Evolutionary conservation across 2,797 vertebrate genomes (phyloP).

Genomic region (Squalus acanthias): DNA sequence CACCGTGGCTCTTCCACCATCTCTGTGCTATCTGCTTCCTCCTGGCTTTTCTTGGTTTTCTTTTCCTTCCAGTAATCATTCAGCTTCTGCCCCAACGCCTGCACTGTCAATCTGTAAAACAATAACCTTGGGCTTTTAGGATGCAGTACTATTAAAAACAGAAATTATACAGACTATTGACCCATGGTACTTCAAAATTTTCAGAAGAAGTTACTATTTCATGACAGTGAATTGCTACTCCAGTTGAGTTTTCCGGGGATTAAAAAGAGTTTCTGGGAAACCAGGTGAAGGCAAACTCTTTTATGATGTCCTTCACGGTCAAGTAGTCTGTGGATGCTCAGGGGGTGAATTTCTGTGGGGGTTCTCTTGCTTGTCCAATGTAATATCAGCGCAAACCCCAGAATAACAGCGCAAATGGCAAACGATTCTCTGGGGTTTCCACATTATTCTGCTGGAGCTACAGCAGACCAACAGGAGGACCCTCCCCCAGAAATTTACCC

Average conservation of each 20-base stretch:
- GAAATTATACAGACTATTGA: neutral
- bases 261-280: neutral
- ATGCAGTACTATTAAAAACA: neutral
- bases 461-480: neutral
- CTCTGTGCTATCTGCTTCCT: slow-evolving; percentile 48
- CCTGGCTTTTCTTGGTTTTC: slow-evolving; percentile 58
- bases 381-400: neutral
- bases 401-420: neutral
- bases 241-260: neutral
- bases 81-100: slow-evolving; percentile 69
- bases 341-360: neutral
- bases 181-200: neutral
- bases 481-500: neutral
- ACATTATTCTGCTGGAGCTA: neutral
- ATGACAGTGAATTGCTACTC: neutral
- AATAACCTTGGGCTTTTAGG: neutral
- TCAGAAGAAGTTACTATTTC: neutral
- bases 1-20: slow-evolving; percentile 16
- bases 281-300: neutral
- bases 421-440: neutral
- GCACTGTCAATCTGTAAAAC: slow-evolving; percentile 58
- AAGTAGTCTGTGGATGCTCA: neutral
- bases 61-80: slow-evolving; percentile 71
- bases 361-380: neutral
- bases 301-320: neutral